phyloP scores from a whole-genome alignment of 2,113 vertebrate genomes.

The rabbit (Oryctolagus cuniculus) region DNA sequence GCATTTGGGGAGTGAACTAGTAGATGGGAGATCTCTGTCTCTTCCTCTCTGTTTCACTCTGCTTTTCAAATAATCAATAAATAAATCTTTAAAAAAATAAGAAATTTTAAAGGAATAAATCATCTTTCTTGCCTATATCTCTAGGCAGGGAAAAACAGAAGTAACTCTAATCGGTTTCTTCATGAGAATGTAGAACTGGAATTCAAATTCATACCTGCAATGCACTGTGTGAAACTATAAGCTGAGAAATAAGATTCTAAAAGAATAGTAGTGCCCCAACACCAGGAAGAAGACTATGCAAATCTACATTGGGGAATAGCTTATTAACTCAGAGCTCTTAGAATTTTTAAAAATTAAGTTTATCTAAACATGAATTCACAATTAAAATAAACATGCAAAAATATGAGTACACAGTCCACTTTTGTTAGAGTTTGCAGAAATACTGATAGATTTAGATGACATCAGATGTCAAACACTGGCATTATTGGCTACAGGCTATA shows the following conservation, averaged over 20 bases:
- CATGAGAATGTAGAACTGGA: not conserved
- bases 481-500: not conserved
- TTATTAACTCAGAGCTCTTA: not conserved
- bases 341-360: constrained; percentile 3
- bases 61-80: not conserved
- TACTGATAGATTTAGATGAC: not conserved
- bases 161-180: not conserved
- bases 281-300: not conserved
- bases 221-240: not conserved
- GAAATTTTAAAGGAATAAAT: too few relatives aligned
- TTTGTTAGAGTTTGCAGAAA: not conserved
- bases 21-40: too few relatives aligned
- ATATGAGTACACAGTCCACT: not conserved
- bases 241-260: constrained; percentile 1
- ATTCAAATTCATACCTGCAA: not conserved
- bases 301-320: not conserved
- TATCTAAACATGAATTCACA: not conserved
- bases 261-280: not conserved
- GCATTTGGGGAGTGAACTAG: too few relatives aligned
- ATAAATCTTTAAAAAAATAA: not conserved
- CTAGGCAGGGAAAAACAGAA: not conserved
- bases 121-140: not conserved
- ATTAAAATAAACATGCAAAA: not conserved
- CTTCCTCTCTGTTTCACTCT: too few relatives aligned
- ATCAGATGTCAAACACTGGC: not conserved